Percentiles rank a stretch among this genome's conserved stretches.
phyloP scores from a whole-genome alignment of 2,113 vertebrate genomes.

The Gambusia holbrooki region DNA sequence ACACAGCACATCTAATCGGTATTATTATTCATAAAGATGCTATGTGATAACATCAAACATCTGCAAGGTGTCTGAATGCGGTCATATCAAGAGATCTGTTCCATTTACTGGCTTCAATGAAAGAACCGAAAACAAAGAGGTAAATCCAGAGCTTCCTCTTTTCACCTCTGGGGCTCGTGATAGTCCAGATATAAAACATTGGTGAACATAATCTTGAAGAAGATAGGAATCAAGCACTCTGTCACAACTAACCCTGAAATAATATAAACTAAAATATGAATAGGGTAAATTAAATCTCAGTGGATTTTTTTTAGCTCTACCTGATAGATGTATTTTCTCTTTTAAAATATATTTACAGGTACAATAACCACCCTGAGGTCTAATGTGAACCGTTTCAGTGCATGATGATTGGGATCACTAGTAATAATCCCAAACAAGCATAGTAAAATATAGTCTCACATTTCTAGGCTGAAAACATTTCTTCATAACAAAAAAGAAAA shows the following conservation, averaged over 20 bases:
- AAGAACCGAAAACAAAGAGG: constrained; percentile 20
- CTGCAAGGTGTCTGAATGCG: neutral
- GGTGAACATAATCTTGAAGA: too few relatives aligned
- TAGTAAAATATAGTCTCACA: too few relatives aligned
- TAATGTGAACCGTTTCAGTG: too few relatives aligned
- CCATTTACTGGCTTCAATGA: neutral
- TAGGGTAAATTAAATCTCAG: neutral
- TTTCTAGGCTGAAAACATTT: too few relatives aligned
- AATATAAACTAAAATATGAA: neutral
- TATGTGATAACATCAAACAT: constrained; percentile 1
- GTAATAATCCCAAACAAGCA: too few relatives aligned
- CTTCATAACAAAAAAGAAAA: too few relatives aligned
- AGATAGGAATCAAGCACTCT: neutral
- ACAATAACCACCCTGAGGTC: too few relatives aligned
- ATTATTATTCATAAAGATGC: neutral
- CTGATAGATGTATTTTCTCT: too few relatives aligned
- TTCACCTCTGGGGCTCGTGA: neutral
- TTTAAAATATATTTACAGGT: too few relatives aligned
- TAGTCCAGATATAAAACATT: neutral
- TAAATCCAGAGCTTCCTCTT: neutral
- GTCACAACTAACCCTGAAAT: neutral
- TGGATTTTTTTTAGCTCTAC: too few relatives aligned
- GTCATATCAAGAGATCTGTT: constrained; percentile 11
- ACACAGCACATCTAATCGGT: neutral
- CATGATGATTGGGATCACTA: too few relatives aligned